phyloP scores from a whole-genome alignment of 53 echinoderm and acorn worm genomes.

The Stichopus horrens region DNA sequence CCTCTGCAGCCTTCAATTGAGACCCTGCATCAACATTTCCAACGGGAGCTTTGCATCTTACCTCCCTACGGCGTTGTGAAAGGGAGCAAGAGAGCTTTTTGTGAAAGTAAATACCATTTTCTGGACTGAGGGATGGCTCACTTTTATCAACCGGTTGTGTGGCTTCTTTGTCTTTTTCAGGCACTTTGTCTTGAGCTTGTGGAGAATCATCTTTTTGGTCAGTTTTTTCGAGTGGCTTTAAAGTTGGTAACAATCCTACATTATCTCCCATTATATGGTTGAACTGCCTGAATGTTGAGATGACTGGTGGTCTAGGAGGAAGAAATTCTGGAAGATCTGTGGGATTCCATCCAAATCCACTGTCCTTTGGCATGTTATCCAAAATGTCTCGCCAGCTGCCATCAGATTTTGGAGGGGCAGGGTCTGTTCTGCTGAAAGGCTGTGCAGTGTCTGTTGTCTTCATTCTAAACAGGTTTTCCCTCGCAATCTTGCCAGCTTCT shows the following conservation, averaged over 20 bases:
- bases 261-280: conserved; percentile 1
- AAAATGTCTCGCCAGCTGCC: conserved; percentile 40
- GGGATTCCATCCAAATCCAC: conserved; percentile 37
- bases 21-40: not conserved
- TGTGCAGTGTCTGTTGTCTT: not conserved
- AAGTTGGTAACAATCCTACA: not conserved
- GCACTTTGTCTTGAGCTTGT: not conserved
- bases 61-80: conserved; percentile 30
- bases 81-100: conserved; percentile 34
- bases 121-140: not conserved
- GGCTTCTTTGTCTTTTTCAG: conserved; percentile 20
- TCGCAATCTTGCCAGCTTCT: not conserved
- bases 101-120: conserved; percentile 42
- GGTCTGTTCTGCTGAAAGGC: not conserved
- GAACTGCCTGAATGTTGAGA: not conserved
- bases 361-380: conserved; percentile 33
- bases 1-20: not conserved
- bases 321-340: conserved; percentile 34
- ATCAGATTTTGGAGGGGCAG: conserved; percentile 11
- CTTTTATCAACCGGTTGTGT: not conserved
- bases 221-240: not conserved
- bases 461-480: conserved; percentile 15
- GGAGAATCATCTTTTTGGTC: conserved; percentile 7
- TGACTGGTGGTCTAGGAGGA: not conserved
- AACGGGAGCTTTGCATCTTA: conserved; percentile 2